Evolutionary conservation across 2,888 invertebrate genomes (phyloP).

Genomic region (Drosophila nigricruria): DNA sequence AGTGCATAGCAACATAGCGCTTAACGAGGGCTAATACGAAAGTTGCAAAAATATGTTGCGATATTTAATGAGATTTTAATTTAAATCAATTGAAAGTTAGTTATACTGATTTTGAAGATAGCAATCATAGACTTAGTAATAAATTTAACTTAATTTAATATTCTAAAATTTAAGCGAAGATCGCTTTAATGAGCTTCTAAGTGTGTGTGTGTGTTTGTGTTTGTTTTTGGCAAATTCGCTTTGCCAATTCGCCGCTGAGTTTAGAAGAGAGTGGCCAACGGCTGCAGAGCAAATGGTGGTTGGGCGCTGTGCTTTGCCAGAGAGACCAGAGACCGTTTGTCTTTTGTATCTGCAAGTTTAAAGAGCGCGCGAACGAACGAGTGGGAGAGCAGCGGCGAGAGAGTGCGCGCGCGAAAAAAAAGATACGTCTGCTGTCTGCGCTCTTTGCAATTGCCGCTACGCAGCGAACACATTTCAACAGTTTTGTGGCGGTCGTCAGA

Average conservation of each 20-base stretch:
- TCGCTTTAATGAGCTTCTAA: neutral
- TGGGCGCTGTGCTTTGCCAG: slow-evolving; percentile 33
- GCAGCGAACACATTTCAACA: slow-evolving; percentile 49
- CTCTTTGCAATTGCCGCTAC: slow-evolving; percentile 61
- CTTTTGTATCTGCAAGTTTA: slow-evolving; percentile 54
- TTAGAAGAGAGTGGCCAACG: slow-evolving; percentile 12
- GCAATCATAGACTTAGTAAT: neutral
- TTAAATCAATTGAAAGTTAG: neutral
- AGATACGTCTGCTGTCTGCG: slow-evolving; percentile 36
- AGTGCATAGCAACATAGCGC: slow-evolving; percentile 14
- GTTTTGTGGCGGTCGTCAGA: slow-evolving; percentile 67
- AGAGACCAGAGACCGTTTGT: slow-evolving; percentile 26
- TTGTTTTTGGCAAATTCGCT: slow-evolving; percentile 33
- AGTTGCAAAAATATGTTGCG: neutral
- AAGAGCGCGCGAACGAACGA: slow-evolving; percentile 36
- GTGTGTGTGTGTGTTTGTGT: neutral
- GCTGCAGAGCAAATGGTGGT: slow-evolving; percentile 52
- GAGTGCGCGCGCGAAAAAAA: slow-evolving; percentile 45
- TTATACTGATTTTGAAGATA: neutral
- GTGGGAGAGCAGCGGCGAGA: slow-evolving; percentile 4
- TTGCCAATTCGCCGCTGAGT: slow-evolving; percentile 33
- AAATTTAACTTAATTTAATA: neutral
- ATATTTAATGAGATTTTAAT: too few relatives aligned
- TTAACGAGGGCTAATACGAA: slow-evolving; percentile 29
- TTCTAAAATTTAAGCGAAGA: neutral